Percentiles rank a stretch among this genome's conserved stretches.
Conservation (phyloP, 2,113 vertebrate genomes). For the Acanthisitta chloris region DNA sequence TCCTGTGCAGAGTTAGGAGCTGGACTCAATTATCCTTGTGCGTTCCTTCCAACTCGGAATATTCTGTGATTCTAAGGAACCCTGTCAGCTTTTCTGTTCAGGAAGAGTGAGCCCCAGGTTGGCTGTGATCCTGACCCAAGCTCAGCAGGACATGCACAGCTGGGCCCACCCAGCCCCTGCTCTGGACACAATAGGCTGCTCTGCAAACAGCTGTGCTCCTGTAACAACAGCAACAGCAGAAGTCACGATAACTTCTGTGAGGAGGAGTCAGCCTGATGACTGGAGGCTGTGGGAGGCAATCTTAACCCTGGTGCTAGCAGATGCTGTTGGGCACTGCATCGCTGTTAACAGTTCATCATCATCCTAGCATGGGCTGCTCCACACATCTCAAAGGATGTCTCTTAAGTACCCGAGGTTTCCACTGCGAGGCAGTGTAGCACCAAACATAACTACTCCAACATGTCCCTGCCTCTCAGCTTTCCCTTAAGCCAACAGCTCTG, state of each 20-base stretch:
- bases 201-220: fast-evolving
- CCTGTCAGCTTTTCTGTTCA: neutral
- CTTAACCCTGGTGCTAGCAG: neutral
- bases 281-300: neutral
- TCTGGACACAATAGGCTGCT: neutral
- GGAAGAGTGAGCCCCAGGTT: neutral
- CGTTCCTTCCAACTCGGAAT: neutral
- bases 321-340: neutral
- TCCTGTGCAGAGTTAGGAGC: neutral
- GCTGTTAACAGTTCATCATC: neutral
- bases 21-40: neutral
- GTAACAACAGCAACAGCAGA: neutral
- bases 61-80: neutral
- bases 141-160: neutral
- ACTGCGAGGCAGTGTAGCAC: slow-evolving; percentile 14
- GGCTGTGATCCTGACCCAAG: neutral
- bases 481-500: neutral
- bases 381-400: fast-evolving
- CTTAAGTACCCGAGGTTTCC: neutral
- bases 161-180: neutral
- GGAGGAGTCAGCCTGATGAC: neutral
- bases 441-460: neutral
- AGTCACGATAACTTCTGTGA: neutral
- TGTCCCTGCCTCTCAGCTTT: neutral
- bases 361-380: fast-evolving